Percentiles rank a stretch among this genome's conserved stretches.
Conservation (phyloP, 1,140 invertebrate genomes). For the Drepana arcuata region DNA sequence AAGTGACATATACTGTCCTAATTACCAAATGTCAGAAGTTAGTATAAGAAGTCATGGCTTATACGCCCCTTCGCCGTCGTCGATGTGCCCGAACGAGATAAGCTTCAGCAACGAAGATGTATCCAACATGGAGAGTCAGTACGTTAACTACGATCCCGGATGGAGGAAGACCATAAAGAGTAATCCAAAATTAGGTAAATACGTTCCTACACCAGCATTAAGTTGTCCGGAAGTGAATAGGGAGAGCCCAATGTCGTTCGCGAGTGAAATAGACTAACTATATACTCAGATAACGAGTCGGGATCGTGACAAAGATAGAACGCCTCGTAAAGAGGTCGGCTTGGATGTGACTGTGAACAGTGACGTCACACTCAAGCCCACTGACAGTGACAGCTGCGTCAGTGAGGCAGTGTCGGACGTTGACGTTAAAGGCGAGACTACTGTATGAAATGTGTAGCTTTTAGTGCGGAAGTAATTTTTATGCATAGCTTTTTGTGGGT, state of each 20-base stretch:
- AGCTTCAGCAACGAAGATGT: conserved; percentile 68
- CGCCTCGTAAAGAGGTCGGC: conserved; percentile 30
- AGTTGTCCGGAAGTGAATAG: conserved; percentile 63
- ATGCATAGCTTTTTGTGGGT: no score
- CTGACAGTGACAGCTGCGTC: conserved; percentile 67
- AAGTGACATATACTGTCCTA: conserved; percentile 73
- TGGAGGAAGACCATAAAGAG: conserved; percentile 62
- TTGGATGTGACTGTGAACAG: conserved; percentile 51
- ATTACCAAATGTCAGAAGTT: conserved; percentile 76
- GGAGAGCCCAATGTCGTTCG: conserved; percentile 61
- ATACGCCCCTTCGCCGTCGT: conserved; percentile 73
- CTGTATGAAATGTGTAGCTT: conserved; percentile 18
- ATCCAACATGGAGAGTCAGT: conserved; percentile 61
- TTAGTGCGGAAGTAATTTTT: no score
- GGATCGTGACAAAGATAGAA: conserved; percentile 50
- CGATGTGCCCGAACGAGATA: conserved; percentile 69
- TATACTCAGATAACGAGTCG: conserved; percentile 73
- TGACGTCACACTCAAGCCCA: conserved; percentile 55
- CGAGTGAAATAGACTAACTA: conserved; percentile 73
- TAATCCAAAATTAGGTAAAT: conserved; percentile 60
- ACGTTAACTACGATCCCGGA: conserved; percentile 63
- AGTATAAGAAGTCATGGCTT: conserved; percentile 74
- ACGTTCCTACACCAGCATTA: conserved; percentile 55
- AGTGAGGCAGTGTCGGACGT: conserved; percentile 60
- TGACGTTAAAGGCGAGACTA: conserved; percentile 44